Evolutionary conservation across 2,797 vertebrate species (phyloP).

Genomic region (Tadarida brasiliensis): DNA sequence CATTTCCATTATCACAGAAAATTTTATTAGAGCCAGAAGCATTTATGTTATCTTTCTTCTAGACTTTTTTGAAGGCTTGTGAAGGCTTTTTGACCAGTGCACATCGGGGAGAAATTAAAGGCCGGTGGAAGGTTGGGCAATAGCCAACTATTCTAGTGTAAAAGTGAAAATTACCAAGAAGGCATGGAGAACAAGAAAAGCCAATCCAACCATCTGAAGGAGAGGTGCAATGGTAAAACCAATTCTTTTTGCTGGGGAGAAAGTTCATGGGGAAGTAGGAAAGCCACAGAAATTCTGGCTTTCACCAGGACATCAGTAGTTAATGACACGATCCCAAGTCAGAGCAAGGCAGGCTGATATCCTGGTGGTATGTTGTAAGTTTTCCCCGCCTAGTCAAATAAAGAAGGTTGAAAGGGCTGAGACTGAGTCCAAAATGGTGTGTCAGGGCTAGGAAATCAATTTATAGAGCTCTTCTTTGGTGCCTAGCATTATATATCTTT

Average conservation of each 20-base stretch:
- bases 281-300: neutral
- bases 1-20: neutral
- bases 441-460: neutral
- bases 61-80: neutral
- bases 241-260: slow-evolving; percentile 39
- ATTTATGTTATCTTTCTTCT: neutral
- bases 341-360: neutral
- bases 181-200: neutral
- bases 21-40: neutral
- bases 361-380: neutral
- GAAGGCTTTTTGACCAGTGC: neutral
- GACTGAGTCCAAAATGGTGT: neutral
- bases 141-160: neutral
- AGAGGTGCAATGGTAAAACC: neutral
- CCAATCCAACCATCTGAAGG: neutral
- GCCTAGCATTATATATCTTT: neutral
- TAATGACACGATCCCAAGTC: neutral
- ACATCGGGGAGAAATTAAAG: neutral
- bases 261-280: slow-evolving; percentile 27
- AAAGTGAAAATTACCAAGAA: slow-evolving; percentile 23
- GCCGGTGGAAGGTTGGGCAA: neutral
- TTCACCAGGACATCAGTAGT: neutral
- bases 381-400: neutral
- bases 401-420: neutral
- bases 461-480: neutral